Base-by-base conservation (phyloP, 2,113 vertebrate genomes). In the Petrocephalus zakoni region DNA sequence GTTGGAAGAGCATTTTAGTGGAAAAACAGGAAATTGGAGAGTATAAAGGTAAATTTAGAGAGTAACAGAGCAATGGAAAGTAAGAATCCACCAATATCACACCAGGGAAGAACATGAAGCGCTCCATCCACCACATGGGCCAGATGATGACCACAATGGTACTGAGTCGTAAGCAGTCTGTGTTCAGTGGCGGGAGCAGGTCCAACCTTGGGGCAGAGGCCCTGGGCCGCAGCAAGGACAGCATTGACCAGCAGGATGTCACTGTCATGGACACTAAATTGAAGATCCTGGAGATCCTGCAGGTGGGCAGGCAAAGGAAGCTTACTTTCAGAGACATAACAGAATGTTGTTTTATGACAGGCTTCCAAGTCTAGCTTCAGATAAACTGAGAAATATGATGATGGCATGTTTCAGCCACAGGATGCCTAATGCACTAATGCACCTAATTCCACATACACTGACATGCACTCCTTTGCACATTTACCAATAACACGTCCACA, bases 121-220 rank as follows among this genome's bases (percentile, higher is more conserved):
- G 97, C 37, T 99, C 98, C 10, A 99, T 99, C 91, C 98, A 99
- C 90, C 98, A 97, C 0, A 96, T 99, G 94, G 98, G 98, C 11
- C 98, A 99, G 93, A 99, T 99, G 92, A 98, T 99, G 97, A 97
- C 97, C 92, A 99, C 98, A 90, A 99, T 99, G 98, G 97, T 99
- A 81, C 96, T 99, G 89, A 98, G 92, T 95, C 96, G 97, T 89
- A 99, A 99, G 88, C 97, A 96, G 92, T 98, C 98, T 55, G 90
- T 98, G 89, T 97, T 98, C 61, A 95, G 95, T 1, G 91, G 93
- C 0, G 0, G 92, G 0, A 95, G 96, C 0, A 93, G 89, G 87
- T 91, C 97, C 89, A 94, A 93, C 7, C 89, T 94, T 0, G 91
- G 92, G 25, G 89, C 96, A 0, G 97, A 97, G 42, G 94, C 93